These are phyloP conservation scores for Nephrotoma appendiculata DNA, from an alignment of 2,888 invertebrate genomes.

Conservation along the genomic window DNA sequence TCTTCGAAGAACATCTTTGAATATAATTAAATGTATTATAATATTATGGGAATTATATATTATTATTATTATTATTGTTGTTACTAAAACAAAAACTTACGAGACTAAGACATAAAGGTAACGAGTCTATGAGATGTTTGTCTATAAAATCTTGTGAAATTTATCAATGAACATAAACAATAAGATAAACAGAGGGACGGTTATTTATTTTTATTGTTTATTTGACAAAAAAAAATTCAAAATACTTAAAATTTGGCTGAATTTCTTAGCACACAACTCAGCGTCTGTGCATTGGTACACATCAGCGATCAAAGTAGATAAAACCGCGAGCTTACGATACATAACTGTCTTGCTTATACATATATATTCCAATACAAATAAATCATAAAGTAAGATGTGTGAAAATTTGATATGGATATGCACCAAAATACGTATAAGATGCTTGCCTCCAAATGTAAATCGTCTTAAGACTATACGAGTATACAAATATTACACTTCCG, in stretches of 20 bases:
- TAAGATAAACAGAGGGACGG: not conserved
- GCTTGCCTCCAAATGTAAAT: not conserved
- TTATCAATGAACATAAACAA: constrained; percentile 1
- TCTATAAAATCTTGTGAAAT: constrained; percentile 4
- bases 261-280: not conserved
- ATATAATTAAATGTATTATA: not conserved
- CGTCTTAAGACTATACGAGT: not conserved
- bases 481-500: not conserved
- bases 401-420: not conserved
- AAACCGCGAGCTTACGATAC: not conserved
- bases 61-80: not conserved
- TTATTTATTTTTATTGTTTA: constrained; percentile 3
- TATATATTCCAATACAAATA: not conserved
- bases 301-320: not conserved
- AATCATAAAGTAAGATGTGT: not conserved
- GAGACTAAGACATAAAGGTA: not conserved
- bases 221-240: not conserved
- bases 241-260: not conserved
- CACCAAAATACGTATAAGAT: not conserved
- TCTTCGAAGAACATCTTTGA: constrained; percentile 1
- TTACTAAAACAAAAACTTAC: not conserved
- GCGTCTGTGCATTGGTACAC: not conserved
- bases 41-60: not conserved
- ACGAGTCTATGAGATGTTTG: constrained; percentile 4
- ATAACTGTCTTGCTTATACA: not conserved